A percentile compares a stretch with the other conserved stretches of the same genome.
These are phyloP conservation scores for Capitella teleta DNA, from an alignment of 1,140 invertebrate species.

Conservation along the genomic window DNA sequence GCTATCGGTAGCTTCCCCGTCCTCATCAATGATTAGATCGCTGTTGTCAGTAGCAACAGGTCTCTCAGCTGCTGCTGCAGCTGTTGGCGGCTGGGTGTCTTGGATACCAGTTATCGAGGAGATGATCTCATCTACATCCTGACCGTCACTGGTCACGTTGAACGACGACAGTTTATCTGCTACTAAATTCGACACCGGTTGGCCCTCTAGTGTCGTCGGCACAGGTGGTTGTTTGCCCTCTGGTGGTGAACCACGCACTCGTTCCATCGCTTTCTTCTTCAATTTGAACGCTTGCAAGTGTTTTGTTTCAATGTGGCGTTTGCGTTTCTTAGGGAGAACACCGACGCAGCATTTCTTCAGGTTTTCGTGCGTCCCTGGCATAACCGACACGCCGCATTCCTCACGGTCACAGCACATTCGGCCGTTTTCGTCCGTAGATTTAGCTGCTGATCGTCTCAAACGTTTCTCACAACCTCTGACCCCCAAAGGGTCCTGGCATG, in stretches of 20 bases:
- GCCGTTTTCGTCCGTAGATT: too few relatives aligned
- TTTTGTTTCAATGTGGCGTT: conserved; percentile 30
- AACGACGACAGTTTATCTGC: too few relatives aligned
- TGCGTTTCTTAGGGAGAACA: conserved; percentile 34
- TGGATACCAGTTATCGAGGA: not conserved
- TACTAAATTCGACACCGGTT: not conserved
- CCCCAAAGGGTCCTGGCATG: not conserved
- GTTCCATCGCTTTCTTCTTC: not conserved
- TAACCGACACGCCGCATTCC: conserved; percentile 25
- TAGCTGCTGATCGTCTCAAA: too few relatives aligned
- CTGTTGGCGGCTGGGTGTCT: not conserved
- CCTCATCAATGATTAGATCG: not conserved
- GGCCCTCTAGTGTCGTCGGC: not conserved
- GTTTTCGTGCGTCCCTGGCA: conserved; percentile 22
- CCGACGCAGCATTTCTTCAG: conserved; percentile 32
- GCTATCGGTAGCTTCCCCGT: not conserved
- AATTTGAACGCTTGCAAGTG: conserved; percentile 15
- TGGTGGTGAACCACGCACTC: not conserved
- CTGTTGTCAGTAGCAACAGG: not conserved
- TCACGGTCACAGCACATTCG: conserved; percentile 21
- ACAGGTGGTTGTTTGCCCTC: conserved; percentile 1
- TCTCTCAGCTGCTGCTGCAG: not conserved
- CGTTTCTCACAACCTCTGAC: not conserved
- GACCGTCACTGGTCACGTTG: not conserved
- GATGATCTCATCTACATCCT: not conserved